Evolutionary conservation across 2,888 invertebrate genomes (phyloP).

Genomic region (Limnephilus auricula): DNA sequence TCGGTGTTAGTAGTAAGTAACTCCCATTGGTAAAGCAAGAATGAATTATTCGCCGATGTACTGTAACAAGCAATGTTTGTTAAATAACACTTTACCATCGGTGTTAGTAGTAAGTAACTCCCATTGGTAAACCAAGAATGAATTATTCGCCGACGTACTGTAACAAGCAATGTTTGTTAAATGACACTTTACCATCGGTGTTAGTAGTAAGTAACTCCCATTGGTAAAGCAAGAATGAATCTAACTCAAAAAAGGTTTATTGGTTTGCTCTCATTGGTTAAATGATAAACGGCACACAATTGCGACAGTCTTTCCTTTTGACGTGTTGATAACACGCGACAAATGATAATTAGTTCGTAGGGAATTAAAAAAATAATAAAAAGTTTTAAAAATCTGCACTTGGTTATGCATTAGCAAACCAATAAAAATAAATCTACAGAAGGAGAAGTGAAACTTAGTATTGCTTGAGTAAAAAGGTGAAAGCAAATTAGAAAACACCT

Average conservation of each 20-base stretch:
- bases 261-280: constrained; percentile 27
- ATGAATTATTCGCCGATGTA: background rate
- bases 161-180: background rate
- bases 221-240: background rate
- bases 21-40: too few relatives aligned
- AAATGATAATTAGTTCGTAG: background rate
- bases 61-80: background rate
- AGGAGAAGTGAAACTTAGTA: background rate
- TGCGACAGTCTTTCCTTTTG: constrained; percentile 31
- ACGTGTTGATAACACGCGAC: constrained; percentile 20
- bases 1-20: background rate
- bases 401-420: background rate
- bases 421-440: background rate
- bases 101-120: background rate
- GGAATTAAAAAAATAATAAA: background rate
- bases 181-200: background rate
- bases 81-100: background rate
- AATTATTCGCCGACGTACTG: background rate
- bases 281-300: constrained; percentile 2
- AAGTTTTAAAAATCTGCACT: background rate
- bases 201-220: background rate
- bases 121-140: too few relatives aligned
- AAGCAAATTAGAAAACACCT: background rate
- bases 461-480: background rate
- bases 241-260: constrained; percentile 30